phyloP scores from a whole-genome alignment of 2,113 vertebrate species.

The Gorsachius goisagi region DNA sequence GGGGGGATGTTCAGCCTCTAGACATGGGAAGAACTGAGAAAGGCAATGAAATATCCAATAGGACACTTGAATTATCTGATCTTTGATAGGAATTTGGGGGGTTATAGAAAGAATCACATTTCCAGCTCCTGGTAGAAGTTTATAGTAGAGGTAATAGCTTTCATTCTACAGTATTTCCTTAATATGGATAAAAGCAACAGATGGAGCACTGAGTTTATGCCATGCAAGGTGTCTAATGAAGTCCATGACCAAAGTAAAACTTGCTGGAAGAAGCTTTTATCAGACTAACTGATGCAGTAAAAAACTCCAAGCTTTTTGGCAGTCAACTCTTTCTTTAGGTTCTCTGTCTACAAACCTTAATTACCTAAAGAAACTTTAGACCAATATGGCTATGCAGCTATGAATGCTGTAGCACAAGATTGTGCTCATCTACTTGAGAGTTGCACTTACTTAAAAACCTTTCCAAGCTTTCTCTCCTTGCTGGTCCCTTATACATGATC shows the following conservation, averaged over 20 bases:
- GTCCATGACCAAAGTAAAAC: background rate
- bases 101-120: background rate
- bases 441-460: background rate
- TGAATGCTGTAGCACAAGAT: background rate
- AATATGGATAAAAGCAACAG: background rate
- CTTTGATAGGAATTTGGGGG: background rate
- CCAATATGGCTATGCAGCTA: background rate
- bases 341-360: background rate
- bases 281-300: background rate
- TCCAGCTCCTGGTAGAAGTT: background rate
- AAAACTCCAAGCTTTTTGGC: background rate
- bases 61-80: background rate
- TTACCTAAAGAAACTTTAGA: background rate
- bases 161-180: background rate
- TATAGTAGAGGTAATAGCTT: background rate
- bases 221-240: background rate
- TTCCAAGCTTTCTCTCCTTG: background rate
- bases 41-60: background rate
- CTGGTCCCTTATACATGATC: background rate
- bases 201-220: background rate
- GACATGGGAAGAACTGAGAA: background rate
- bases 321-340: background rate
- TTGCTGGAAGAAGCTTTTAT: background rate
- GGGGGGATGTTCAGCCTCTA: background rate
- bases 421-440: background rate